phyloP scores from a whole-genome alignment of 2,888 invertebrate genomes.

The Watsonalla cultraria region DNA sequence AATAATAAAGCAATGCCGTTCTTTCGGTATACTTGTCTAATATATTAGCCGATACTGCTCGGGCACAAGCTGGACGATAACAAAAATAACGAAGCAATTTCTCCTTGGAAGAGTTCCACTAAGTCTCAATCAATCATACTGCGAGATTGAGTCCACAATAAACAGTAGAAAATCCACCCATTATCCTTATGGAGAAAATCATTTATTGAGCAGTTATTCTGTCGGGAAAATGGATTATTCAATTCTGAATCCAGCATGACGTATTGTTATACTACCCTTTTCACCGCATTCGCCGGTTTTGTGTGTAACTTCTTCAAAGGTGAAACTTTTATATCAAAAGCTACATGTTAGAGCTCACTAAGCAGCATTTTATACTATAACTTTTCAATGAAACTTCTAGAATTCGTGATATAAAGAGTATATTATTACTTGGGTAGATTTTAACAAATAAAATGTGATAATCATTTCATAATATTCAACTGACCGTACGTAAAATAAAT shows the following conservation, averaged over 20 bases:
- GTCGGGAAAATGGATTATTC: slow-evolving; percentile 41
- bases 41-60: slow-evolving; percentile 21
- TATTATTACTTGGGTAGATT: too few relatives aligned
- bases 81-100: slow-evolving; percentile 51
- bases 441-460: too few relatives aligned
- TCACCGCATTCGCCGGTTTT: slow-evolving; percentile 9
- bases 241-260: slow-evolving; percentile 32
- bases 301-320: slow-evolving; percentile 7
- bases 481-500: background rate
- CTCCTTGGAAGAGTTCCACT: slow-evolving; percentile 54
- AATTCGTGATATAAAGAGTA: too few relatives aligned
- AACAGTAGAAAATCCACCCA: slow-evolving; percentile 54
- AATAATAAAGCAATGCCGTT: slow-evolving; percentile 22
- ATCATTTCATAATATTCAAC: background rate
- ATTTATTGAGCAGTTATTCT: slow-evolving; percentile 52
- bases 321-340: background rate
- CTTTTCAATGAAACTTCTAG: too few relatives aligned
- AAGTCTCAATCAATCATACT: slow-evolving; percentile 64
- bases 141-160: slow-evolving; percentile 56
- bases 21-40: too few relatives aligned
- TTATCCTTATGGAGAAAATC: slow-evolving; percentile 55
- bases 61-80: slow-evolving; percentile 25
- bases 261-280: slow-evolving; percentile 27
- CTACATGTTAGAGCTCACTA: too few relatives aligned
- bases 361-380: too few relatives aligned